These are phyloP conservation scores for Cottoperca gobio DNA, from an alignment of 2,797 vertebrate species.

Conservation along the genomic window DNA sequence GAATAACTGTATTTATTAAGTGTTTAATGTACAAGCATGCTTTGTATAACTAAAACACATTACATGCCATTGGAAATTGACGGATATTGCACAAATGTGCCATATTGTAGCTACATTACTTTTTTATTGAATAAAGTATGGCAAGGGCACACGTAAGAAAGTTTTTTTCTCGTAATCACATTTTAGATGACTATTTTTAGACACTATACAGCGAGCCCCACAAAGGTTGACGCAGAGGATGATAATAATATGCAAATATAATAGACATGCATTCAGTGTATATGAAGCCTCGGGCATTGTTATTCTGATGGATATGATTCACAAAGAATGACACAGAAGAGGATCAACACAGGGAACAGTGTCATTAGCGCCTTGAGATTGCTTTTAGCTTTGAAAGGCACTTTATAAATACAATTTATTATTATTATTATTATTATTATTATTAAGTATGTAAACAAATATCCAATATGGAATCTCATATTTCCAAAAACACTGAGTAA, in stretches of 20 bases:
- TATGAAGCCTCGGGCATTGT: constrained; percentile 10
- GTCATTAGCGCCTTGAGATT: no score
- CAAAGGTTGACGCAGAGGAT: constrained; percentile 16
- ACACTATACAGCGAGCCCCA: background rate
- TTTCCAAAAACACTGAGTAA: background rate
- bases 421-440: no score
- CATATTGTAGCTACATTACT: constrained; percentile 74
- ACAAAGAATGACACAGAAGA: background rate
- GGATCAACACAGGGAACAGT: background rate
- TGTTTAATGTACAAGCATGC: constrained; percentile 83
- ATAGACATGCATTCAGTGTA: background rate
- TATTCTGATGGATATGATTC: background rate
- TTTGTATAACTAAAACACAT: constrained; percentile 78
- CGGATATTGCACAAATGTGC: constrained; percentile 76
- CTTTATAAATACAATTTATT: no score
- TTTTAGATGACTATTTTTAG: constrained; percentile 16
- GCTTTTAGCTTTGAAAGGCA: no score
- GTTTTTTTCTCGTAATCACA: constrained; percentile 18
- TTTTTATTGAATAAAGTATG: constrained; percentile 78
- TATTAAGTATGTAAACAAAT: background rate
- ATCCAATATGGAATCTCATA: background rate
- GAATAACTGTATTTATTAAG: constrained; percentile 80
- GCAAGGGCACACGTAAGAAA: constrained; percentile 54
- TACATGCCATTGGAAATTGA: constrained; percentile 65
- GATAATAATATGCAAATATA: background rate